Evolutionary conservation across 2,797 vertebrate species (phyloP).

Genomic region (Pangasius larnaudii): DNA sequence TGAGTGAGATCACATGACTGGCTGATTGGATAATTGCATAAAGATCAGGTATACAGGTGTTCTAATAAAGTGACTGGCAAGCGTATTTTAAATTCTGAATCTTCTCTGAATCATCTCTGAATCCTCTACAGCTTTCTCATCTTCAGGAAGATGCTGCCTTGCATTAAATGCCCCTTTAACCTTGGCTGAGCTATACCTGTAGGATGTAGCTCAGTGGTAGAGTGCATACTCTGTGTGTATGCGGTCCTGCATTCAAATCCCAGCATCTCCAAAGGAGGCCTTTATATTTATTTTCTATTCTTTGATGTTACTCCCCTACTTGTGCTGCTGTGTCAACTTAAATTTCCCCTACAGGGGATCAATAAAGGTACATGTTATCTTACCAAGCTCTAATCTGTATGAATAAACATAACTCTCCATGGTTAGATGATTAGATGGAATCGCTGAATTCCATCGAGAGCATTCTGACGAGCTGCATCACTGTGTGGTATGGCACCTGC

Average conservation of each 20-base stretch:
- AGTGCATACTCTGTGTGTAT: no score
- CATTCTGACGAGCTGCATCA: no score
- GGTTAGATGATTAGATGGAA: background rate
- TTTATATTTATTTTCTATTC: no score
- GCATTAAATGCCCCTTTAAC: background rate
- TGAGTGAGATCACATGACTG: background rate
- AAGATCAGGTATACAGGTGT: background rate
- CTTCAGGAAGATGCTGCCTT: background rate
- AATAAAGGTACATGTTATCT: no score
- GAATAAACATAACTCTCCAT: background rate
- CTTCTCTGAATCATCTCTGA: background rate
- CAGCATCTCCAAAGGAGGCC: no score
- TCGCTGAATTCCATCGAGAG: no score
- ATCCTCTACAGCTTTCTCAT: background rate
- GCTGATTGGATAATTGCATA: background rate
- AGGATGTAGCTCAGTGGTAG: no score
- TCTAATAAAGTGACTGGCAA: background rate
- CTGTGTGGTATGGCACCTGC: no score
- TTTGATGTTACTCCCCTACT: no score
- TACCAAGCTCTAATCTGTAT: background rate
- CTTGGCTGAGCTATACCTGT: background rate
- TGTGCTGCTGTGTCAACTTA: no score
- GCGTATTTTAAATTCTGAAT: background rate
- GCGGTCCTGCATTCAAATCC: no score
- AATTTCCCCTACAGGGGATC: no score